Evolutionary conservation across 2,113 vertebrate species (phyloP).

Genomic region (Oreocharis arfaki): DNA sequence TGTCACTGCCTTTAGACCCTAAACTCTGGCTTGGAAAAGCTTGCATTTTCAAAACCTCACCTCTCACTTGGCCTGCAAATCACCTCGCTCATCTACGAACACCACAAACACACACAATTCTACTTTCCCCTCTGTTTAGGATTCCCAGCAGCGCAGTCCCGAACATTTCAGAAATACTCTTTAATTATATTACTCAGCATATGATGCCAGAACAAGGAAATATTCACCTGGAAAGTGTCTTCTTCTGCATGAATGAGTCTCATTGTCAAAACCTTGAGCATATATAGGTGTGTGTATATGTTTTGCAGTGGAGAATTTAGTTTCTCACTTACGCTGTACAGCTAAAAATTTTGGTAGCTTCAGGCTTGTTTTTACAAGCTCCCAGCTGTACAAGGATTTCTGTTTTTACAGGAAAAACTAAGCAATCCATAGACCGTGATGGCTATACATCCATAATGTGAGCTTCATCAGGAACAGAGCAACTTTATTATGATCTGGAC

Average conservation of each 20-base stretch:
- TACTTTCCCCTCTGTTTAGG: neutral
- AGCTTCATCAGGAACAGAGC: slow-evolving; percentile 36
- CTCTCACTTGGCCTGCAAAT: neutral
- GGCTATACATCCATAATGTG: slow-evolving; percentile 30
- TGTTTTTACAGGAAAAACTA: slow-evolving; percentile 45
- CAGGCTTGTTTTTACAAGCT: slow-evolving; percentile 57
- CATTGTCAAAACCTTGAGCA: slow-evolving; percentile 9
- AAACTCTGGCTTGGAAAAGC: neutral
- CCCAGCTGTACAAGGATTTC: slow-evolving; percentile 30
- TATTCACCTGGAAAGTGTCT: slow-evolving; percentile 16
- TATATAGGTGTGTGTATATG: neutral
- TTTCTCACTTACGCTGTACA: neutral
- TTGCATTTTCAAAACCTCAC: neutral
- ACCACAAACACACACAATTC: neutral
- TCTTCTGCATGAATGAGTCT: slow-evolving; percentile 41
- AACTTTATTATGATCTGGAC: slow-evolving; percentile 53
- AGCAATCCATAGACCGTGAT: neutral
- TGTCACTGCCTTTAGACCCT: neutral
- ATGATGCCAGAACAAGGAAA: neutral
- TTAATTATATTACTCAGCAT: neutral
- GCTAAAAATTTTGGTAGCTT: slow-evolving; percentile 46
- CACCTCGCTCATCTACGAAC: neutral
- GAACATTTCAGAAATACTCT: neutral
- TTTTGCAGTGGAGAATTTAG: neutral
- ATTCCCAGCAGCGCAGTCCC: neutral